phyloP scores from a whole-genome alignment of 2,113 vertebrate genomes.

The Microcebus griseorufus region DNA sequence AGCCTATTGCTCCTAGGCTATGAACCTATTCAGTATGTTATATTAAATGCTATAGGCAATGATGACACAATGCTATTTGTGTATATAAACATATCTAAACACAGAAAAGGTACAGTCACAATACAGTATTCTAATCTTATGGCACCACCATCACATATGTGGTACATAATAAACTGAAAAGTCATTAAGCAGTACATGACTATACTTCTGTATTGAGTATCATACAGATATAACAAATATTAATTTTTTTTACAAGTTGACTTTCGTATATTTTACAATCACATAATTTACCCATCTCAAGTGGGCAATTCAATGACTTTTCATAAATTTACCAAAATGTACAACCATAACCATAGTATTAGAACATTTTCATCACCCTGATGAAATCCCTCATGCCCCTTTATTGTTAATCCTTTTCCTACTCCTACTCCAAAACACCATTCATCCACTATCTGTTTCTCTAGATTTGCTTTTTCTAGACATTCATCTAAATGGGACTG shows the following conservation, averaged over 20 bases:
- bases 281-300: conserved; percentile 34
- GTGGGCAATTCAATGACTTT: not conserved
- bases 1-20: not conserved
- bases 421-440: not conserved
- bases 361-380: not conserved
- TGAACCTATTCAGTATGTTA: too few relatives aligned
- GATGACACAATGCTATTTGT: too few relatives aligned
- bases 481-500: not conserved
- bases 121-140: too few relatives aligned
- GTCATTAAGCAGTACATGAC: too few relatives aligned
- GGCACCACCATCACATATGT: too few relatives aligned
- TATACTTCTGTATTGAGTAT: not conserved
- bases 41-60: too few relatives aligned
- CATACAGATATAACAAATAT: not conserved
- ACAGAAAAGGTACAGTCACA: too few relatives aligned
- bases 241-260: not conserved
- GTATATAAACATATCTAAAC: too few relatives aligned
- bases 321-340: not conserved
- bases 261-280: not conserved
- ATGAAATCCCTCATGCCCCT: not conserved
- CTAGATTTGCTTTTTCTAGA: not conserved
- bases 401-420: not conserved
- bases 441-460: not conserved
- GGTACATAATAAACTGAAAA: too few relatives aligned
- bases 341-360: not conserved